Evolutionary conservation across 2,797 vertebrate genomes (phyloP), one percentile per base, ranked within the genome.

Genomic region (Monodelphis domestica): DNA sequence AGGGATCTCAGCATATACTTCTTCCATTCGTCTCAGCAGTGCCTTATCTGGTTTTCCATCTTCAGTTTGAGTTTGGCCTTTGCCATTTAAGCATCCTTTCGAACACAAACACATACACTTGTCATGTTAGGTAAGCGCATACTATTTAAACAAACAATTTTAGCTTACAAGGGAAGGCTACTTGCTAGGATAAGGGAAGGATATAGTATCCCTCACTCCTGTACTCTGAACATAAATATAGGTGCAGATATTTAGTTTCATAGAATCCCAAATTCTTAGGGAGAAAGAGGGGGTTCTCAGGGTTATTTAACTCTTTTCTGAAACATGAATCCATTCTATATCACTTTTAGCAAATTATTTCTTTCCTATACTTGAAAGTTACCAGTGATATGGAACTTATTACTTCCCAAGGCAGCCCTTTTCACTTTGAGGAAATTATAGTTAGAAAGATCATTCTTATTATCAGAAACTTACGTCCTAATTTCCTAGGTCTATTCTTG

Each of bases 11-110:
- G 98, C 97, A 91, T 99, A 99, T 91, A 98, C 98, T 78, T 99
- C 99, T 89, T 99, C 99, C 99, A 99, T 99, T 97, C 99, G 99
- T 94, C 98, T 98, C 10, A 99, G 98, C 94, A 99, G 97, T 2
- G 96, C 97, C 96, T 98, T 99, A 90, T 99, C 99, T 1, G 98
- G 94, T 6, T 98, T 98, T 0, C 99, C 98, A 0, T 98, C 98
- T 91, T 98, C 98, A 0, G 97, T 98, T 97, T 99, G 99, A 0
- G 99, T 98, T 97, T 99, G 99, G 33, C 99, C 99, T 28, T 99
- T 99, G 33, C 99, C 99, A 28, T 99, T 99, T 26, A 99, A 89
- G 94, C 99, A 99, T 0, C 99, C 99, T 99, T 94, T 52, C 63
- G 78, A 24, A 2, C 0, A 11, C 30, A 53, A 88, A 96, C 14